Evolutionary conservation across 2,113 vertebrate species (phyloP), one percentile per base, ranked within the genome.

Genomic region (Empidonax alnorum): DNA sequence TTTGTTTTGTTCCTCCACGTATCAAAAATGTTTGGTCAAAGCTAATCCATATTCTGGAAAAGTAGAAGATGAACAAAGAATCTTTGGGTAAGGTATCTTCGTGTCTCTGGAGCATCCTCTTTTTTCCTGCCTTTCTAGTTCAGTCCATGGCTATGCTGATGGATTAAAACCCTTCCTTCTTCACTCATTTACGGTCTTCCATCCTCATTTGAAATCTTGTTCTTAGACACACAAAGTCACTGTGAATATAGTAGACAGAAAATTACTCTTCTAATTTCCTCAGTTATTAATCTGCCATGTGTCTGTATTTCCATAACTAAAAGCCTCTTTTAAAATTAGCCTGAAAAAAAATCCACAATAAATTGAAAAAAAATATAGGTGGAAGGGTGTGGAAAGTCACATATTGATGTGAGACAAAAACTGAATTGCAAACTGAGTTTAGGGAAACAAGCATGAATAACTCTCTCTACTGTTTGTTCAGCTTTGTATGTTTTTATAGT

Each of bases 401-500:
- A 19, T 68, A 42, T 2, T 28, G 50, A 80, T 86, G 46, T 74
- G 37, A 62, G 63, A 86, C 28, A 56, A 83, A 85, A 88, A 69
- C 35, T 75, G 47, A 92, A 72, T 65, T 82, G 63, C 49, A 73
- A 76, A 66, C 42, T 92, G 41, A 15, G 39, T 87, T 84, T 94
- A 89, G 52, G 50, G 81, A 84, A 78, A 74, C 39, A 86, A 33
- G 20, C 23, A 24, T 77, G 58, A 80, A 62, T 84, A 84, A 78
- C 44, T 91, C 90, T 56, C 84, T 84, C 53, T 75, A 13, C 46
- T 96, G 71, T 93, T 94, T 96, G 77, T 89, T 94, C 39, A 80
- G 75, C 67, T 87, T 84, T 93, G 71, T 89, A 35, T 96, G 42
- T 90, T 94, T 89, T 92, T 91, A 92, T 94, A 73, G 87, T 88